Evolutionary conservation across 37 sponge, comb jelly and placozoan species (phyloP).

Genomic region (Beroe forskalii): DNA sequence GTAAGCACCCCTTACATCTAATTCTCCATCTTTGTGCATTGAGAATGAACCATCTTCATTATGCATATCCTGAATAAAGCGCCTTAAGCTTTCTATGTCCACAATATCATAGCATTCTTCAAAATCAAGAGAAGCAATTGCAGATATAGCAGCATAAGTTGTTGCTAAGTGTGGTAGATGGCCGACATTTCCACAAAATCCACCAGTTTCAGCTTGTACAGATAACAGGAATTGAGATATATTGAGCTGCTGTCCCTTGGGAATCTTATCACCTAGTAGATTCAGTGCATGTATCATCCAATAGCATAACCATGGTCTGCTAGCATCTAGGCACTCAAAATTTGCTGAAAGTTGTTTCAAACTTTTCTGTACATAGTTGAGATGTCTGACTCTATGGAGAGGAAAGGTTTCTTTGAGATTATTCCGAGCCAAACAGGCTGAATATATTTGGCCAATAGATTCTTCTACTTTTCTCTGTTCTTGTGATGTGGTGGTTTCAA

Average conservation of each 20-base stretch:
- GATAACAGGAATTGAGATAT: slow-evolving; percentile 77
- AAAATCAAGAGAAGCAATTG: slow-evolving; percentile 83
- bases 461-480: slow-evolving; percentile 67
- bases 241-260: neutral
- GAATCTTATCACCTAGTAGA: slow-evolving; percentile 69
- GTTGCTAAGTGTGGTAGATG: slow-evolving; percentile 94
- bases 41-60: slow-evolving; percentile 83
- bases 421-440: neutral
- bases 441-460: slow-evolving; percentile 62
- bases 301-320: slow-evolving; percentile 94
- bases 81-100: slow-evolving; percentile 66
- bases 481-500: slow-evolving; percentile 66
- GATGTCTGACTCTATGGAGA: neutral
- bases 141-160: slow-evolving; percentile 91
- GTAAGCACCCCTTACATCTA: slow-evolving; percentile 87
- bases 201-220: slow-evolving; percentile 82
- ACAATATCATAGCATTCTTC: slow-evolving; percentile 78
- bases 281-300: slow-evolving; percentile 91
- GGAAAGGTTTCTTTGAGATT: slow-evolving; percentile 37
- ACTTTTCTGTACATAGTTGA: slow-evolving; percentile 55
- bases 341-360: slow-evolving; percentile 31
- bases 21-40: slow-evolving; percentile 95
- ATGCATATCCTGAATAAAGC: slow-evolving; percentile 72
- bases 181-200: slow-evolving; percentile 82
- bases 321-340: slow-evolving; percentile 90